Percentiles rank a stretch among this genome's conserved stretches.
Conservation (phyloP, 1,140 invertebrate species). For the Delia radicum region DNA sequence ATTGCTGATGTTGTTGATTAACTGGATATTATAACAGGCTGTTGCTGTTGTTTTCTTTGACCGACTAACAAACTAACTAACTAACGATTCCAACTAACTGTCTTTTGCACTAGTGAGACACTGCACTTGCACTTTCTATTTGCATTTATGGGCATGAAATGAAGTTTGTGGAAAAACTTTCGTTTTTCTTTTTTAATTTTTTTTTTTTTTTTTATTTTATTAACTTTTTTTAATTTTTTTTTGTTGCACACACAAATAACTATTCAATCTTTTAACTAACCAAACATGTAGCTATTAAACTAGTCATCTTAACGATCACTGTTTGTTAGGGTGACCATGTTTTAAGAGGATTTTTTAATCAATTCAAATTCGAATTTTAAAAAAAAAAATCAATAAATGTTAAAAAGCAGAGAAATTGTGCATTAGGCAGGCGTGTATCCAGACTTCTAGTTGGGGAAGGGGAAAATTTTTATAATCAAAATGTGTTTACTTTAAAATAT, state of each 20-base stretch:
- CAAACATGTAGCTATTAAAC: too few species aligned
- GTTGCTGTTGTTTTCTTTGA: constrained; percentile 38
- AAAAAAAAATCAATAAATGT: too few species aligned
- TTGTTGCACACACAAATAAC: background rate
- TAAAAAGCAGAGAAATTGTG: too few species aligned
- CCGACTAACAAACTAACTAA: background rate
- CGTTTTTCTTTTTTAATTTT: constrained; percentile 46
- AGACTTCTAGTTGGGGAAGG: too few species aligned
- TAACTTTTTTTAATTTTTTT: background rate
- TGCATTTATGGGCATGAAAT: constrained; percentile 47
- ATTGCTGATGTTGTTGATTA: background rate
- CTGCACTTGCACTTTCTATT: constrained; percentile 57
- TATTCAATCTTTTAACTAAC: background rate
- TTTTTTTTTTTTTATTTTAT: background rate
- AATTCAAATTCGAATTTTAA: too few species aligned
- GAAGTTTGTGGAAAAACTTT: constrained; percentile 51
- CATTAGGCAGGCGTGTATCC: too few species aligned
- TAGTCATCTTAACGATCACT: too few species aligned
- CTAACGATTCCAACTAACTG: background rate
- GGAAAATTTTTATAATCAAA: too few species aligned
- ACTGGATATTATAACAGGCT: background rate
- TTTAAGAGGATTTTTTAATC: too few species aligned
- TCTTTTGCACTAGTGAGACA: constrained; percentile 26
- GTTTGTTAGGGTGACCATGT: too few species aligned
- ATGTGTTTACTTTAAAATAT: too few species aligned